These are phyloP conservation scores for Corythoichthys haematopterus DNA, from an alignment of 2,113 vertebrate species.

Conservation along the genomic window DNA sequence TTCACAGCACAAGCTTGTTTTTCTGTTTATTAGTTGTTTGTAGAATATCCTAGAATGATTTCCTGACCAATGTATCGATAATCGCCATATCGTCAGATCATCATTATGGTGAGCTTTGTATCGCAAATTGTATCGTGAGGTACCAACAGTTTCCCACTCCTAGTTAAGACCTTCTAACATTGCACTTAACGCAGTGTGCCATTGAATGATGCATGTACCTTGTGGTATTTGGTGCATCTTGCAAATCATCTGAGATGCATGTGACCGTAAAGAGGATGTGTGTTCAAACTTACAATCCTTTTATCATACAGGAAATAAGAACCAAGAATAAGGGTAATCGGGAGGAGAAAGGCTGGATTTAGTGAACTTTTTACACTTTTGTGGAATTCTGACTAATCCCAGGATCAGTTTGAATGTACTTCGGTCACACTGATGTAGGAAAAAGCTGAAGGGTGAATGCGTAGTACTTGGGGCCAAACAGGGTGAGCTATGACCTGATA, in stretches of 20 bases:
- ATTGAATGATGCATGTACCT: too few relatives aligned
- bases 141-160: too few relatives aligned
- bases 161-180: too few relatives aligned
- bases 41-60: too few relatives aligned
- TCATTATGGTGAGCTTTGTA: too few relatives aligned
- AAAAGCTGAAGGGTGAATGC: not conserved
- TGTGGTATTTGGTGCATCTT: too few relatives aligned
- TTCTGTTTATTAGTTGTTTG: too few relatives aligned
- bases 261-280: slow-evolving; percentile 7
- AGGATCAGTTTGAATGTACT: slow-evolving; percentile 42
- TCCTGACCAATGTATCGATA: too few relatives aligned
- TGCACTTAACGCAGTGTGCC: too few relatives aligned
- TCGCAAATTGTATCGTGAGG: too few relatives aligned
- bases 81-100: too few relatives aligned
- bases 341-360: not conserved
- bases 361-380: slow-evolving; percentile 11
- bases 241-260: slow-evolving; percentile 11
- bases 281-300: not conserved
- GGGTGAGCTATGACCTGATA: not conserved
- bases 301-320: not conserved
- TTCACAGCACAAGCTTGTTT: too few relatives aligned
- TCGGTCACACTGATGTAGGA: slow-evolving; percentile 29
- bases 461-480: not conserved
- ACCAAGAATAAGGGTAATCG: not conserved
- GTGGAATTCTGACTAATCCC: slow-evolving; percentile 33